These are phyloP conservation scores for Gallinago undulata DNA, from an alignment of 2,113 vertebrate species.

Conservation along the genomic window DNA sequence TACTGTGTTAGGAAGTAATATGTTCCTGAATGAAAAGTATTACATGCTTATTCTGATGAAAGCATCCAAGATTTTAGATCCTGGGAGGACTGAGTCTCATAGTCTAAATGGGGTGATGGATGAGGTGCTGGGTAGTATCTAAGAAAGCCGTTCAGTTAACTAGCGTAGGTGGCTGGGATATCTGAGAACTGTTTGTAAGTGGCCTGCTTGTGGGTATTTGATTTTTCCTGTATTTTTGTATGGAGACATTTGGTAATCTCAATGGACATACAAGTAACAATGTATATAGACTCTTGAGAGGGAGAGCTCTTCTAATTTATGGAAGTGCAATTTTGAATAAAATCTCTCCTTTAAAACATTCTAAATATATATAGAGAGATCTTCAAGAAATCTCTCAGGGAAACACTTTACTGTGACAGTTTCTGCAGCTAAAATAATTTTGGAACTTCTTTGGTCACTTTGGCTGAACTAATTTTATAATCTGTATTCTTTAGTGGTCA, in stretches of 20 bases:
- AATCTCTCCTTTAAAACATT: not conserved
- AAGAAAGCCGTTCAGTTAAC: not conserved
- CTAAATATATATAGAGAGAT: not conserved
- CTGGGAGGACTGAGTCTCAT: not conserved
- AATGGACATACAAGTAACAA: not conserved
- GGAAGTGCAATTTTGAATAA: not conserved
- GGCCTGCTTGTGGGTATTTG: not conserved
- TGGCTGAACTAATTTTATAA: not conserved
- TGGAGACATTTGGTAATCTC: not conserved
- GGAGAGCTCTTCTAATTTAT: not conserved
- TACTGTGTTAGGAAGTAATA: not conserved
- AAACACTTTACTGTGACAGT: not conserved
- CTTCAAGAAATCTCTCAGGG: not conserved
- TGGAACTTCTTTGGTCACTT: not conserved
- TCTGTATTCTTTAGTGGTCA: not conserved
- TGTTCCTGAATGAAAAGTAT: not conserved
- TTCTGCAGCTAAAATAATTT: slow-evolving; percentile 7
- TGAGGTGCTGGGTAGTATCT: not conserved
- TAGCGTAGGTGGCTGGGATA: not conserved
- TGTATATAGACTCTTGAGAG: not conserved
- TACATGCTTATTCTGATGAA: not conserved
- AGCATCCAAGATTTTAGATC: not conserved
- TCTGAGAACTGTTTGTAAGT: not conserved
- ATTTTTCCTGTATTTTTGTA: not conserved
- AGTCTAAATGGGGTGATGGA: not conserved